phyloP scores from a whole-genome alignment of 2,113 vertebrate genomes.

The Pituophis catenifer region DNA sequence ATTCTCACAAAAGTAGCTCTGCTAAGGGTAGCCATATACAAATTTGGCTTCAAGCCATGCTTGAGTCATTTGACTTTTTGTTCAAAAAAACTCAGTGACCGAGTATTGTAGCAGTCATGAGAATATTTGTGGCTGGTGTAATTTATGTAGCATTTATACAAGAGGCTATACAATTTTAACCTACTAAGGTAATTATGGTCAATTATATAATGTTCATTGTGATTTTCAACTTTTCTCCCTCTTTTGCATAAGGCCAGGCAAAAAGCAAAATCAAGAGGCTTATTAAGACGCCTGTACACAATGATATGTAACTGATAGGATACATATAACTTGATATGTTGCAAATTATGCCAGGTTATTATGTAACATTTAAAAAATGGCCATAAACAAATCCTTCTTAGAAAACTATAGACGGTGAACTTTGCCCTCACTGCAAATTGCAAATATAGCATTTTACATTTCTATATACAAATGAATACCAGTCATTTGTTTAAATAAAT shows the following conservation, averaged over 20 bases:
- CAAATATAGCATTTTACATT: background rate
- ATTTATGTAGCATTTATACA: background rate
- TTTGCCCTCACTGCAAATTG: background rate
- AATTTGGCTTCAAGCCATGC: conserved; percentile 19
- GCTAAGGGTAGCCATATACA: conserved; percentile 2
- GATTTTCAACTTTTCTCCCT: background rate
- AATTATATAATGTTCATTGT: background rate
- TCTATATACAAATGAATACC: background rate
- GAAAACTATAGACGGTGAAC: background rate
- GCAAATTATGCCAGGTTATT: background rate
- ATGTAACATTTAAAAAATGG: background rate
- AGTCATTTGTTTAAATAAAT: background rate
- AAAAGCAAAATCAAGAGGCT: background rate
- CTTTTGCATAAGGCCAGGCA: background rate
- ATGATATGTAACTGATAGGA: background rate
- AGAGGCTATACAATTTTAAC: too few relatives aligned
- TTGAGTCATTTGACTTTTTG: conserved; percentile 1
- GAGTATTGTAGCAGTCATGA: conserved; percentile 4
- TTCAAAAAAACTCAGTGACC: conserved; percentile 1
- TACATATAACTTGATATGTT: background rate
- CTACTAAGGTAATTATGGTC: background rate
- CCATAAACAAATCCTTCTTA: background rate
- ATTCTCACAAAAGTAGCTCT: conserved; percentile 14
- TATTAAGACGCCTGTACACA: background rate
- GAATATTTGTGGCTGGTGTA: background rate